Evolutionary conservation across 2,797 vertebrate genomes (phyloP), one percentile per base, ranked within the genome.

Genomic region (Craterocephalus amniculus): DNA sequence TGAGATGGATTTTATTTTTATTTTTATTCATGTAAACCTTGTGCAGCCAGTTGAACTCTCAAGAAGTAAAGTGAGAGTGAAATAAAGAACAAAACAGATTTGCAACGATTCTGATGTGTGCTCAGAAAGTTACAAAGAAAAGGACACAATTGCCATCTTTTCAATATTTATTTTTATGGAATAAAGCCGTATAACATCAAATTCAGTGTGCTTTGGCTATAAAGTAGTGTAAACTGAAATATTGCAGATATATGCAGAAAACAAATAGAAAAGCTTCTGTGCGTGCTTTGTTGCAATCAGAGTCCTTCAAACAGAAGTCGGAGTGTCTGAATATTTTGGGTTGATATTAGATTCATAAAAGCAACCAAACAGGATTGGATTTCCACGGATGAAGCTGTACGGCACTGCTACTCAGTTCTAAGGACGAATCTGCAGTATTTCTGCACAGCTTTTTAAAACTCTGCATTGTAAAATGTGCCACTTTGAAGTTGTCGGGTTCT

Each of bases 381-480:
- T 29, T 43, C 29, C 35, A n/a, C 52, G 40, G 40, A 43, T 43
- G 2, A 43, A 20, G 18, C 16, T 18, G 5, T 40, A 9, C 7
- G 6, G 43, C 43, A 48, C 9, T 11, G 45, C n/a, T 11, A 10
- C 45, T 22, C 45, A 22, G 45, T 49, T 24, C 10, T 16, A 58
- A 62, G 20, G 29, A 65, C 52, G 6, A 52, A 24, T 52, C 14
- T 26, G 11, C 4, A 14, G 27, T 52, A 14, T 52, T 26, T 52
- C 6, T 14, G 49, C 1, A 3, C 49, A 52, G n/a, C 40, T 6
- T 18, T 43, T 43, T 78, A 78, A 14, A 72, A 68, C 70, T 70
- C 34, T 63, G 32, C 38, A 31, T 58, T 71, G 58, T 24, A 11
- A 34, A 61, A 74, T 58, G 62, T 61, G 49, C 69, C 9, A 29